Percentiles rank a stretch among this genome's conserved stretches.
Evolutionary conservation across 2,888 invertebrate species (phyloP).

Genomic region (Drosophila aldrichi): DNA sequence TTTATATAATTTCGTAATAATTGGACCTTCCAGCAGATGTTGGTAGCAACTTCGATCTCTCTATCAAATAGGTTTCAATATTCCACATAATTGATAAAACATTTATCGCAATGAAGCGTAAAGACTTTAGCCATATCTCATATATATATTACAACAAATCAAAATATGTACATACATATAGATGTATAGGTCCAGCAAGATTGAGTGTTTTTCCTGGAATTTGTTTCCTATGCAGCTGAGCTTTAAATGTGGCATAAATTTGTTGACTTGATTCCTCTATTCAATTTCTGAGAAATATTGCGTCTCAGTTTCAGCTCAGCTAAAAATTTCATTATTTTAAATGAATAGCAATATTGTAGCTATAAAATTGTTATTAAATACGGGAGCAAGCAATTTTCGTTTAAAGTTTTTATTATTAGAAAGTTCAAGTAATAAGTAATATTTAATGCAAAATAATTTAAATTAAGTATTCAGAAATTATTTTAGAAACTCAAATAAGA

Average conservation of each 20-base stretch:
- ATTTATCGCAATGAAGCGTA: neutral
- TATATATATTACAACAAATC: neutral
- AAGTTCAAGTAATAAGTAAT: neutral
- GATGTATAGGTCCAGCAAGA: neutral
- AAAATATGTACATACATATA: neutral
- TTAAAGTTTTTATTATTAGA: neutral
- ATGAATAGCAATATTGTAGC: neutral
- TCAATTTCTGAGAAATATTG: conserved; percentile 5
- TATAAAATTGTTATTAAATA: neutral
- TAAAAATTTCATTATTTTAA: neutral
- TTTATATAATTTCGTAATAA: too few species aligned
- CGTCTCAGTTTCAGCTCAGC: neutral
- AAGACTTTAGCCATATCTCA: neutral
- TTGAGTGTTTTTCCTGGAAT: neutral
- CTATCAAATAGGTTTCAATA: neutral
- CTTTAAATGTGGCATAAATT: neutral
- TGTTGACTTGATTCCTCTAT: neutral
- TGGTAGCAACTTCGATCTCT: too few species aligned
- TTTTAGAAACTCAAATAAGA: neutral
- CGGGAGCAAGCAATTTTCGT: neutral
- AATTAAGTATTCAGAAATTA: neutral
- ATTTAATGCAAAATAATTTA: neutral
- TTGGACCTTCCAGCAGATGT: too few species aligned
- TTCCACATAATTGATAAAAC: neutral
- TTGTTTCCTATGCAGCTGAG: neutral